Evolutionary conservation across 1,140 invertebrate species (phyloP).

Genomic region (Drosophila sp.): DNA sequence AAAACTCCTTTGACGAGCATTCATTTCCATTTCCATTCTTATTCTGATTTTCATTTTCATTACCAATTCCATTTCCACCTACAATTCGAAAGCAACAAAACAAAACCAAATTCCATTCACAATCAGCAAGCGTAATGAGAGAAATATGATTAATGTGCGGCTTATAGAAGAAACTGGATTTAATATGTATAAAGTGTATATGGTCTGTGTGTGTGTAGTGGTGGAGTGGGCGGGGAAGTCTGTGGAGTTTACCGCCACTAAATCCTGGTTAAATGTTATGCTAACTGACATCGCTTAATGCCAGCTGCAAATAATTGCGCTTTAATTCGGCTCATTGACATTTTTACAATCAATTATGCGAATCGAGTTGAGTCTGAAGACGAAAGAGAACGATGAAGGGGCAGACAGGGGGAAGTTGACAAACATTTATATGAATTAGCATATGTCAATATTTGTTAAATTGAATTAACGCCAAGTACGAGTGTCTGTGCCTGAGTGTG

Average conservation of each 20-base stretch:
- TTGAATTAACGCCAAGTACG: conserved; percentile 73
- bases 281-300: conserved; percentile 59
- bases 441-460: conserved; percentile 84
- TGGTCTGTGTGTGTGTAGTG: not conserved
- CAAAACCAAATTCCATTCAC: conserved; percentile 11
- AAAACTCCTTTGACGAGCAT: conserved; percentile 36
- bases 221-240: not conserved
- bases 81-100: not conserved
- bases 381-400: not conserved
- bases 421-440: conserved; percentile 82
- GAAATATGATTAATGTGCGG: conserved; percentile 65
- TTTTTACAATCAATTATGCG: conserved; percentile 82
- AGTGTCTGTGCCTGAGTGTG: conserved; percentile 16
- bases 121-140: conserved; percentile 37
- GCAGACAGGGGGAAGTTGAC: conserved; percentile 25
- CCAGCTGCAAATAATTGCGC: conserved; percentile 77
- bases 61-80: conserved; percentile 4
- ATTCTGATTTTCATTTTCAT: conserved; percentile 4
- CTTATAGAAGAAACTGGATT: not conserved
- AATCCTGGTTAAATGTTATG: conserved; percentile 58
- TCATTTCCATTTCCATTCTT: conserved; percentile 7
- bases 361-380: conserved; percentile 2
- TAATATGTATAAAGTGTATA: not conserved
- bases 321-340: conserved; percentile 79
- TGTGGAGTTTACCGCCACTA: conserved; percentile 41